Percentiles rank a stretch among this genome's conserved stretches.
phyloP scores from a whole-genome alignment of 1,140 invertebrate genomes.

The Habropoda laboriosa region DNA sequence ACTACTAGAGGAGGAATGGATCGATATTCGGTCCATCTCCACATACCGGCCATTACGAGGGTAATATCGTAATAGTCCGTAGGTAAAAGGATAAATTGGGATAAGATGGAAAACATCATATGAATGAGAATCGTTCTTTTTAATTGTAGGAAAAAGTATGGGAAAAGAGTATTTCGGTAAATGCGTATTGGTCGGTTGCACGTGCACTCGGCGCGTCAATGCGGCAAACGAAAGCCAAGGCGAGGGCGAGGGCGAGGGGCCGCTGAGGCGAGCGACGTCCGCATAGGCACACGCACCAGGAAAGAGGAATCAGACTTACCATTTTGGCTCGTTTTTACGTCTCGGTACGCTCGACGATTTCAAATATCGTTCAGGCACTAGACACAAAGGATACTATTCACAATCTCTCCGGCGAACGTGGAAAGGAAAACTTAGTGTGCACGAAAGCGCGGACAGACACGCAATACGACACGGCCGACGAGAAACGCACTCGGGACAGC shows the following conservation, averaged over 20 bases:
- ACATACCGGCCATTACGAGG: constrained; percentile 50
- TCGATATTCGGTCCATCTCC: constrained; percentile 50
- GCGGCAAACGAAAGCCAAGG: constrained; percentile 24
- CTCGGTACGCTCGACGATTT: constrained; percentile 38
- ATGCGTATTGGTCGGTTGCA: constrained; percentile 45
- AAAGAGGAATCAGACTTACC: constrained; percentile 51
- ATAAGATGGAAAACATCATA: neutral
- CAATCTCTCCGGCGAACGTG: constrained; percentile 38
- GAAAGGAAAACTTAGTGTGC: constrained; percentile 49
- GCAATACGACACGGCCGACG: constrained; percentile 66
- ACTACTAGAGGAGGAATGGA: constrained; percentile 26
- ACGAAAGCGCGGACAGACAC: constrained; percentile 57
- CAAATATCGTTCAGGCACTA: constrained; percentile 46
- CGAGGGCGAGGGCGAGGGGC: constrained; percentile 35
- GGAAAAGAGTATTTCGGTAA: constrained; percentile 45
- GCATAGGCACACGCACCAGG: constrained; percentile 17
- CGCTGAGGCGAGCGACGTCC: constrained; percentile 8
- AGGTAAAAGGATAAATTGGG: neutral
- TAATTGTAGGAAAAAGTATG: constrained; percentile 9
- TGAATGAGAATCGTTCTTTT: neutral
- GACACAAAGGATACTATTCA: constrained; percentile 55
- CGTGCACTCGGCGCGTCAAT: constrained; percentile 55
- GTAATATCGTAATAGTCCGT: constrained; percentile 42
- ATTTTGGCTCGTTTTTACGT: constrained; percentile 49
- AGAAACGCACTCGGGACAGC: constrained; percentile 77